Evolutionary conservation across 2,797 vertebrate genomes (phyloP).

Genomic region (Lutjanus campechanus): DNA sequence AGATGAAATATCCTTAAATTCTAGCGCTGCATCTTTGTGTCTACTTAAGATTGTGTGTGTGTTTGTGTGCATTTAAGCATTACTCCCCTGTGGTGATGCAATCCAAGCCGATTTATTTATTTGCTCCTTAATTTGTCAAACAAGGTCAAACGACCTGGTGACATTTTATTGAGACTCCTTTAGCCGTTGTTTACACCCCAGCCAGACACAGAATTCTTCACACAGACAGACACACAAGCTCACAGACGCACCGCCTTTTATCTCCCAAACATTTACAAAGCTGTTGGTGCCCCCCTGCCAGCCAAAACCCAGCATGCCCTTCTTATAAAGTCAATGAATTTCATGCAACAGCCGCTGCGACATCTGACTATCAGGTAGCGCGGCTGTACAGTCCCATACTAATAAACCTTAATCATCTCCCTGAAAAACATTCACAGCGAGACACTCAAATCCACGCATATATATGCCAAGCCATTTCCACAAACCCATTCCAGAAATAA

Average conservation of each 20-base stretch:
- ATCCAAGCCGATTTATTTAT: constrained; percentile 72
- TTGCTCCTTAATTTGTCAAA: constrained; percentile 76
- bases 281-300: constrained; percentile 64
- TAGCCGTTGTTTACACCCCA: constrained; percentile 61
- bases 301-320: constrained; percentile 66
- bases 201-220: constrained; percentile 56
- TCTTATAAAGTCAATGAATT: constrained; percentile 78
- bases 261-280: constrained; percentile 76
- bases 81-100: constrained; percentile 50
- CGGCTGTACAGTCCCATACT: constrained; percentile 53
- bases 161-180: constrained; percentile 65
- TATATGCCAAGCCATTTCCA: constrained; percentile 52
- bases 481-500: constrained; percentile 42
- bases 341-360: constrained; percentile 73
- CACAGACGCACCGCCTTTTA: constrained; percentile 58
- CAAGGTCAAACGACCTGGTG: constrained; percentile 70
- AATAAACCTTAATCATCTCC: constrained; percentile 75
- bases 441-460: constrained; percentile 42
- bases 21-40: constrained; percentile 11
- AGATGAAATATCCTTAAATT: not conserved
- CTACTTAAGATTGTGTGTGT: not conserved
- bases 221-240: constrained; percentile 36
- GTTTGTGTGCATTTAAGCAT: constrained; percentile 23
- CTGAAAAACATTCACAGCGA: constrained; percentile 66
- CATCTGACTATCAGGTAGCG: constrained; percentile 70